Percentiles rank a stretch among this genome's conserved stretches.
These are phyloP conservation scores for Baryphthengus martii DNA, from an alignment of 2,113 vertebrate species.

Conservation along the genomic window DNA sequence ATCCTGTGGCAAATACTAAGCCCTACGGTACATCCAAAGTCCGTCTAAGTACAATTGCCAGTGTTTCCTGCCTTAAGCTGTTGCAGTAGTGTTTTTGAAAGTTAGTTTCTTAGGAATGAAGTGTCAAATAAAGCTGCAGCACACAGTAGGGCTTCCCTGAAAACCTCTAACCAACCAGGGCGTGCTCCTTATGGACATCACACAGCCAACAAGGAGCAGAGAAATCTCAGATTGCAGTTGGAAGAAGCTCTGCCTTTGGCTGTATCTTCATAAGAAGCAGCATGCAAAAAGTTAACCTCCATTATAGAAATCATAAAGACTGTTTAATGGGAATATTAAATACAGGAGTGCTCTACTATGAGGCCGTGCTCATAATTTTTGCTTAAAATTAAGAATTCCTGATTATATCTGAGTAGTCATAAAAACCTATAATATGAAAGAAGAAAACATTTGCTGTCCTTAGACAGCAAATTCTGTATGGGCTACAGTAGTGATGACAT, in stretches of 20 bases:
- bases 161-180: not conserved
- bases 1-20: not conserved
- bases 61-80: not conserved
- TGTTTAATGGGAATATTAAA: not conserved
- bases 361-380: not conserved
- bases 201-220: not conserved
- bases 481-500: not conserved
- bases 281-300: not conserved
- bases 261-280: not conserved
- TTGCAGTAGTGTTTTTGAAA: not conserved
- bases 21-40: no score
- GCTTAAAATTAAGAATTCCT: not conserved
- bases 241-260: not conserved
- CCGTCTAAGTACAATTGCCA: fast-evolving
- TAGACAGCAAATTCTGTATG: not conserved
- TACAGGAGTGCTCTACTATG: not conserved
- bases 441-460: not conserved
- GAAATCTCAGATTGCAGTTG: fast-evolving
- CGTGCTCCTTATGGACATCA: not conserved
- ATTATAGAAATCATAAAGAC: not conserved
- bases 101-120: not conserved
- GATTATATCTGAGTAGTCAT: not conserved
- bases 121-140: not conserved
- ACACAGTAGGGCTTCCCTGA: not conserved
- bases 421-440: not conserved